Base-by-base conservation (phyloP, 2,797 vertebrate species). In the Australoheros facetus region DNA sequence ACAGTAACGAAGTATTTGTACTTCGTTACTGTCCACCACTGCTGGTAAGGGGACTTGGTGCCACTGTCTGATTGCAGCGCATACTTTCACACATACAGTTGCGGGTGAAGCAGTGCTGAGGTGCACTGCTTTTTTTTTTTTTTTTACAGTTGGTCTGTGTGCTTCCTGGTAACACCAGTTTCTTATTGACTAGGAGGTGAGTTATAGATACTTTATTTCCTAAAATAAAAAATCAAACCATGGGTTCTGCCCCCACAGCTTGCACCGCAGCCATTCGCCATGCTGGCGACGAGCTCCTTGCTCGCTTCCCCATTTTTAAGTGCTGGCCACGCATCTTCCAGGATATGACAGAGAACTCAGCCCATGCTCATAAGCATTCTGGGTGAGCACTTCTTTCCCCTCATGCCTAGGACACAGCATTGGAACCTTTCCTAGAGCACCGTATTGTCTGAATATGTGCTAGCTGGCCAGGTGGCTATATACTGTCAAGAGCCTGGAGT, bases 241-340 rank as follows among this genome's bases (percentile, higher is more conserved):
- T 89, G 28, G 81, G 84, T 12, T 82, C 92, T 0, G 91, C 96
- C 10, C 95, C 95, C 0, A 91, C 94, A 1, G 54, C 19, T 23
- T 89, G 93, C 56, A 53, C 94, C 0, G 87, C 91, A 0, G 94
- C 95, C 11, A 83, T 96, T 71, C 92, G 94, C 5, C 90, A 95
- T 0, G 95, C 96, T 0, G 95, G 95, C 1, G 93, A 96, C 1
- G 93, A 96, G 76, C 95, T 96, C 6, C 93, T 96, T 26, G 37
- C 32, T 26, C 92, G 91, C 73, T 96, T 96, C 79, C 96, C 94
- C 45, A 96, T 96, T 82, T 96, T 96, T 83, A 90, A 93, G 4
- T 95, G 95, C 59, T 96, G 95, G 96, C 95, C 95, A 0, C 92
- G 95, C 0, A 71, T 96, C 30, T 96, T 96, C 82, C 92, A 90